phyloP scores from a whole-genome alignment of 2,888 invertebrate genomes.

The Cylloceria caligata region DNA sequence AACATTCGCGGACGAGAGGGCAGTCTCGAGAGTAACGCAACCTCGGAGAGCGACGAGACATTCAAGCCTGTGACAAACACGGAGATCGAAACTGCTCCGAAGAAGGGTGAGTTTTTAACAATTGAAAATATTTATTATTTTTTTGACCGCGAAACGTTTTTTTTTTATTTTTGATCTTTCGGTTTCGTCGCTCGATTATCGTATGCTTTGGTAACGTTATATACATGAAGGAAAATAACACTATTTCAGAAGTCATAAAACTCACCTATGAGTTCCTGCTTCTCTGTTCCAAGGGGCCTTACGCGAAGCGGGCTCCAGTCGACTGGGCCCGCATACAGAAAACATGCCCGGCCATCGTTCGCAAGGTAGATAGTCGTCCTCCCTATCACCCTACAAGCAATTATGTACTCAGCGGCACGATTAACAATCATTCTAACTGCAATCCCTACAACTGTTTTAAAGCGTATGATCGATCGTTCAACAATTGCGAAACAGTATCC shows the following conservation, averaged over 20 bases:
- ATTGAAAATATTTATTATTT: background rate
- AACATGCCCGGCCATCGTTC: conserved; percentile 85
- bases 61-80: conserved; percentile 76
- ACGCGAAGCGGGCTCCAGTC: conserved; percentile 85
- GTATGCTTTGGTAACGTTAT: conserved; percentile 4
- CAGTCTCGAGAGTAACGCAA: conserved; percentile 78
- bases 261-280: conserved; percentile 85
- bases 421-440: conserved; percentile 63
- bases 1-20: conserved; percentile 74
- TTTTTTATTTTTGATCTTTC: conserved; percentile 8
- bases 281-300: conserved; percentile 86
- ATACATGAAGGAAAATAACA: conserved; percentile 45
- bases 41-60: conserved; percentile 81
- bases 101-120: conserved; percentile 72
- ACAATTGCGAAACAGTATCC: conserved; percentile 37
- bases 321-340: conserved; percentile 86
- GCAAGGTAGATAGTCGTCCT: conserved; percentile 84
- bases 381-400: conserved; percentile 75
- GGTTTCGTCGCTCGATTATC: conserved; percentile 7
- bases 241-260: conserved; percentile 78
- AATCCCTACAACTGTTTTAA: conserved; percentile 44
- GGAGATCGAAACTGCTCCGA: conserved; percentile 71
- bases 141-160: conserved; percentile 6
- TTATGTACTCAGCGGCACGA: conserved; percentile 56
- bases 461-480: conserved; percentile 21